Evolutionary conservation across 2,797 vertebrate genomes (phyloP), one percentile per base, ranked within the genome.

Genomic region (Leuciscus waleckii): DNA sequence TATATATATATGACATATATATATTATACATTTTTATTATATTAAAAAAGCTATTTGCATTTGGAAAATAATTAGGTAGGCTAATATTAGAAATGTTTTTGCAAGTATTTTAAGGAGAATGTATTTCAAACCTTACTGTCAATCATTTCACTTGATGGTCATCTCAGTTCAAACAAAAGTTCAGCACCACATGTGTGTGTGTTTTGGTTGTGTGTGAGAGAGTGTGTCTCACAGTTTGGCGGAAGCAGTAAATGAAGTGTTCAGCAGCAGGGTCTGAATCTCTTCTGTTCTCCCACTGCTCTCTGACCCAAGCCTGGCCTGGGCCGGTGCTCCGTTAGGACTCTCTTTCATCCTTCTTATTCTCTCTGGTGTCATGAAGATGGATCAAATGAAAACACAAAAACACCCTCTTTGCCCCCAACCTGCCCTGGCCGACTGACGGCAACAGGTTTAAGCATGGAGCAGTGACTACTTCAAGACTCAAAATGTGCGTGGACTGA

Each of bases 371-470:
- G 94, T 93, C 95, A 94, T 83, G 86, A 93, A 93, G 93, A 95
- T 92, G 91, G 93, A 95, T 95, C 94, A 92, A 90, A 94, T 92
- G 82, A 93, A 95, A 92, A 93, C 92, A 94, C 87, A 83, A 85
- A 89, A 89, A 88, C 86, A 88, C 84, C 80, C 69, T 82, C 77
- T 46, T 83, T 86, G 79, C 84, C 84, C 88, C 82, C 82, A 79
- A 87, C 81, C 74, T 82, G 83, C 74, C 77, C 85, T 39, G 68
- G 35, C 23, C 80, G 90, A 91, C 77, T 89, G 90, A 91, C 85
- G 82, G 90, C 85, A 90, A 87, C 90, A 92, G 91, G 89, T 91
- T 92, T 85, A 70, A 86, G 79, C 26, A 71, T 51, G 49, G 79
- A 81, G 73, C 71, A 17, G 75, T 78, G 83, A 81, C 87, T 82